phyloP scores from a whole-genome alignment of 2,797 vertebrate species.

The Cuniculus paca region DNA sequence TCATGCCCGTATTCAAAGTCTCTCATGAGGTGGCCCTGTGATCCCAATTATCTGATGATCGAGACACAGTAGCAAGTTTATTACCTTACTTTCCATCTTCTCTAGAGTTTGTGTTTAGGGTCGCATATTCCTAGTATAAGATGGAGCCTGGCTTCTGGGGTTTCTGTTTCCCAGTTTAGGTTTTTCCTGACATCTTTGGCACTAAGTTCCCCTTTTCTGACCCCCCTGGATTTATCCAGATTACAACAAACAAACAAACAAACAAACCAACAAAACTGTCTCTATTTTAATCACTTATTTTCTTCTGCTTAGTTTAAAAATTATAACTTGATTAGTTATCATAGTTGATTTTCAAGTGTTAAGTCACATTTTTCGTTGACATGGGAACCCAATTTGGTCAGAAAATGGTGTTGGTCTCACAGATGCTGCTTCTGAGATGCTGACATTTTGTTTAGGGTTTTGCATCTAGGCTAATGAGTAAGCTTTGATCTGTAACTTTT shows the following conservation, averaged over 20 bases:
- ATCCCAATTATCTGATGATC: not conserved
- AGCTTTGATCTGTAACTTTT: not conserved
- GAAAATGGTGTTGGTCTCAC: not conserved
- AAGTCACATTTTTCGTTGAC: not conserved
- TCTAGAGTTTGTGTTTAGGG: not conserved
- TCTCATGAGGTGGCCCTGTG: not conserved
- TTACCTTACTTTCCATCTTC: not conserved
- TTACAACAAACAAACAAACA: not conserved
- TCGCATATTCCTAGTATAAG: not conserved
- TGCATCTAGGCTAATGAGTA: not conserved
- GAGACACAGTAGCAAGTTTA: not conserved
- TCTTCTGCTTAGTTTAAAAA: slow-evolving; percentile 17
- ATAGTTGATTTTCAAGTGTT: slow-evolving; percentile 13
- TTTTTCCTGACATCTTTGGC: no score
- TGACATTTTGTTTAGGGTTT: not conserved
- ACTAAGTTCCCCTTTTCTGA: not conserved
- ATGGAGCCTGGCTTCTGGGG: not conserved
- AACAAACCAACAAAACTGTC: no score
- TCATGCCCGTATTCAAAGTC: not conserved
- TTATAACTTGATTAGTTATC: not conserved
- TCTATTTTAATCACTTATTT: not conserved
- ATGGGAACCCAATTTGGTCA: not conserved
- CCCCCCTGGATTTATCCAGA: not conserved
- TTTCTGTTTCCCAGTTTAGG: not conserved
- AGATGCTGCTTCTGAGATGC: not conserved